Percentiles rank a stretch among this genome's conserved stretches.
phyloP scores from a whole-genome alignment of 2,113 vertebrate species.

The Sceloporus undulatus region DNA sequence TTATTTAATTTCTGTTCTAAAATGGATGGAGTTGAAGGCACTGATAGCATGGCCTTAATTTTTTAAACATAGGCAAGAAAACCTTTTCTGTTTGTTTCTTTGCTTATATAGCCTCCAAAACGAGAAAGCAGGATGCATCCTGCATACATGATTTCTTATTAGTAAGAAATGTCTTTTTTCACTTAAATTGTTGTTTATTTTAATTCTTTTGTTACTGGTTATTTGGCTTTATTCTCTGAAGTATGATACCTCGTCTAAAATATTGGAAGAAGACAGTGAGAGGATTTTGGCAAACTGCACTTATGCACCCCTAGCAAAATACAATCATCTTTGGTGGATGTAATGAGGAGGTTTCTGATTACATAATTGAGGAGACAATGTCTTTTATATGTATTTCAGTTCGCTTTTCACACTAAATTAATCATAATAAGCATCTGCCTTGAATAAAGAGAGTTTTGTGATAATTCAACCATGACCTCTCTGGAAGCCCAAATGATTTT shows the following conservation, averaged over 20 bases:
- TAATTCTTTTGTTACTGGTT: constrained; percentile 69
- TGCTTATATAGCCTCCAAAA: not conserved
- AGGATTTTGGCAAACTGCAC: constrained; percentile 52
- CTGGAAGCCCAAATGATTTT: constrained; percentile 78
- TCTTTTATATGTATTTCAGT: constrained; percentile 80
- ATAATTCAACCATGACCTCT: constrained; percentile 83
- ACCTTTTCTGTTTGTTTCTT: no score
- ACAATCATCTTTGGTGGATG: constrained; percentile 68
- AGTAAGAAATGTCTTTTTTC: constrained; percentile 63
- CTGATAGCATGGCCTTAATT: not conserved
- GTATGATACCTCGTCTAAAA: constrained; percentile 67
- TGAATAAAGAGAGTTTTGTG: constrained; percentile 81
- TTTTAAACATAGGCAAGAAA: no score
- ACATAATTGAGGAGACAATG: constrained; percentile 78
- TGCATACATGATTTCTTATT: not conserved
- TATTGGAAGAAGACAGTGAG: constrained; percentile 47
- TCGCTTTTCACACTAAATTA: constrained; percentile 85
- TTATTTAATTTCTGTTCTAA: not conserved
- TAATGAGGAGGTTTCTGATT: constrained; percentile 79
- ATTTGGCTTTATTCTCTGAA: constrained; percentile 65
- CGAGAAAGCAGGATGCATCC: not conserved
- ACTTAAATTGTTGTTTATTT: constrained; percentile 68
- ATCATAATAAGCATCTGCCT: constrained; percentile 85
- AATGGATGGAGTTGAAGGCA: not conserved
- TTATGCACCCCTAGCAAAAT: constrained; percentile 70